Evolutionary conservation across 2,888 invertebrate genomes (phyloP).

Genomic region (Hypolimnas misippus): DNA sequence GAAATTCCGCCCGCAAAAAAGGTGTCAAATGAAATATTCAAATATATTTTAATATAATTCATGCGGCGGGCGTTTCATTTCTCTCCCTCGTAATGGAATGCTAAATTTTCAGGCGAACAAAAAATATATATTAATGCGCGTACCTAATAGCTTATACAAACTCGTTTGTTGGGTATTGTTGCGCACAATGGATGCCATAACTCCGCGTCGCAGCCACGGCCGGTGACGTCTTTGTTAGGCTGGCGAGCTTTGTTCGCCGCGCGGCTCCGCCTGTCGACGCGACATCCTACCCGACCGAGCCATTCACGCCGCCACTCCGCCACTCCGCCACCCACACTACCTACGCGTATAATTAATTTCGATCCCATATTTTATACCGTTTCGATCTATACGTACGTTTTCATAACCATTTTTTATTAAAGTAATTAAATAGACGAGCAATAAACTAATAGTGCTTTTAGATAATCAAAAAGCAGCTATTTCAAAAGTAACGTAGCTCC

Average conservation of each 20-base stretch:
- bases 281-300: constrained; percentile 60
- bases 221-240: constrained; percentile 84
- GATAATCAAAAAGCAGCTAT: constrained; percentile 37
- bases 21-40: constrained; percentile 85
- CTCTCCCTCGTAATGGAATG: constrained; percentile 84
- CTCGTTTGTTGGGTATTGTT: constrained; percentile 85
- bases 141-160: constrained; percentile 85
- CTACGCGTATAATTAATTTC: constrained; percentile 50
- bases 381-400: constrained; percentile 38
- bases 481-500: constrained; percentile 55
- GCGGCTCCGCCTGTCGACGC: constrained; percentile 75
- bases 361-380: constrained; percentile 41
- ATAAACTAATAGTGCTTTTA: constrained; percentile 43
- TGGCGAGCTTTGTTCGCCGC: constrained; percentile 72
- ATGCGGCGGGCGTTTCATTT: constrained; percentile 84
- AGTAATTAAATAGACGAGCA: constrained; percentile 57
- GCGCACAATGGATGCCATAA: constrained; percentile 84
- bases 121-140: constrained; percentile 85
- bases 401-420: constrained; percentile 48
- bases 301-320: constrained; percentile 28
- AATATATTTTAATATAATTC: constrained; percentile 85
- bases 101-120: constrained; percentile 84
- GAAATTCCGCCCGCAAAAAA: constrained; percentile 81
- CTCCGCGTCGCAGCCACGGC: constrained; percentile 83
- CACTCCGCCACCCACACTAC: constrained; percentile 45